These are phyloP conservation scores for Tylochromis polylepis DNA, from an alignment of 2,113 vertebrate species.

Conservation along the genomic window DNA sequence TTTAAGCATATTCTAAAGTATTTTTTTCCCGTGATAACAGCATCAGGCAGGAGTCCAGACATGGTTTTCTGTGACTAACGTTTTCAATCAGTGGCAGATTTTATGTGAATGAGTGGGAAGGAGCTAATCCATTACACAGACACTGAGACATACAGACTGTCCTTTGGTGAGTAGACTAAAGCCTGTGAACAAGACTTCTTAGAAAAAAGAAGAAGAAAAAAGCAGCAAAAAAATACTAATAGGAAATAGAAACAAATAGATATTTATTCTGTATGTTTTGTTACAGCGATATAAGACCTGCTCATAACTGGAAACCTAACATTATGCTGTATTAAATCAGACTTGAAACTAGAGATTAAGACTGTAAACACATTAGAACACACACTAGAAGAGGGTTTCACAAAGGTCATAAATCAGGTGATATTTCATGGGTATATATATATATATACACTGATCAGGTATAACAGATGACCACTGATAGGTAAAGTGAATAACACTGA, in stretches of 20 bases:
- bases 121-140: neutral
- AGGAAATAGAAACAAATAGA: neutral
- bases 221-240: neutral
- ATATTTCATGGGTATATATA: accelerated
- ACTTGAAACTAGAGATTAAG: no score
- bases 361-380: no score
- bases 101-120: neutral
- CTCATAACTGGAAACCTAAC: neutral
- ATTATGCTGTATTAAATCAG: neutral
- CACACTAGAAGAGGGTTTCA: no score
- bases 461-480: neutral
- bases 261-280: neutral
- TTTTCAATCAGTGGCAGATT: neutral
- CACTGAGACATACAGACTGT: neutral
- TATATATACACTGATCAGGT: neutral
- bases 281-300: neutral
- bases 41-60: neutral
- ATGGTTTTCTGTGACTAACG: neutral
- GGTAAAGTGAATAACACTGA: neutral
- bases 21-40: neutral
- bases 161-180: neutral
- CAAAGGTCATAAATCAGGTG: no score
- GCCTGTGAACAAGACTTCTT: neutral
- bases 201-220: neutral
- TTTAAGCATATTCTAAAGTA: neutral